Evolutionary conservation across 2,888 invertebrate species (phyloP), one percentile per base, ranked within the genome.

Genomic region (Tachina lurida): DNA sequence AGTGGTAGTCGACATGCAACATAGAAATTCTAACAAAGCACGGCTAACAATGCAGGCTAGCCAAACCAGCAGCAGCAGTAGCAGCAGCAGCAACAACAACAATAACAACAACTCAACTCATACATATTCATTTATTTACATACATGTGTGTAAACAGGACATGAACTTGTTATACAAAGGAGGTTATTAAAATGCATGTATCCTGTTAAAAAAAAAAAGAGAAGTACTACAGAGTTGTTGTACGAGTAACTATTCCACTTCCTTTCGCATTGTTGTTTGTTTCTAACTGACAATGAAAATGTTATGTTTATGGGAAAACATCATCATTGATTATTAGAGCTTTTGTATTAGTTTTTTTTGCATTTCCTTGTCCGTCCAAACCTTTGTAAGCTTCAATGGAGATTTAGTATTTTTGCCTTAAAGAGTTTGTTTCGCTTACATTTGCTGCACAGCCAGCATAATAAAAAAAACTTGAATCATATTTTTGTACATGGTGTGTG

Each of bases 131-230:
- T 22, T 47, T 65, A 39, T 67, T 22, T 41, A 15, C 15, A 45
- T 84, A 13, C 60, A 49, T 52, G 62, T 74, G 49, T 74, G 74
- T 22, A 74, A 78, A 85, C 77, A 81, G 85, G 85, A 85, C 75
- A 81, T 85, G 81, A 85, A 81, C 77, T 85, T 85, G 85, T 78
- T 85, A 83, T 79, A 86, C 75, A 86, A 83, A 82, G 85, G 85
- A 86, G 71, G 85, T 83, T 86, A 83, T 86, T 86, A 86, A 86
- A 86, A 86, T 86, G 65, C 82, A 76, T 83, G 79, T 63, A 83
- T 86, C 76, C 82, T 31, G 81, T 74, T 79, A 49, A 79, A 47
- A 71, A 17, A 70, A 68, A 15, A 22, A 15, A 54, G 4, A 54
- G 52, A 47, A 39, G 62, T 39, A 31, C 7, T 31, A 31, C 7